Evolutionary conservation across 37 sponge, comb jelly and placozoan species (phyloP).

Genomic region (Cliona cf. orientalis): DNA sequence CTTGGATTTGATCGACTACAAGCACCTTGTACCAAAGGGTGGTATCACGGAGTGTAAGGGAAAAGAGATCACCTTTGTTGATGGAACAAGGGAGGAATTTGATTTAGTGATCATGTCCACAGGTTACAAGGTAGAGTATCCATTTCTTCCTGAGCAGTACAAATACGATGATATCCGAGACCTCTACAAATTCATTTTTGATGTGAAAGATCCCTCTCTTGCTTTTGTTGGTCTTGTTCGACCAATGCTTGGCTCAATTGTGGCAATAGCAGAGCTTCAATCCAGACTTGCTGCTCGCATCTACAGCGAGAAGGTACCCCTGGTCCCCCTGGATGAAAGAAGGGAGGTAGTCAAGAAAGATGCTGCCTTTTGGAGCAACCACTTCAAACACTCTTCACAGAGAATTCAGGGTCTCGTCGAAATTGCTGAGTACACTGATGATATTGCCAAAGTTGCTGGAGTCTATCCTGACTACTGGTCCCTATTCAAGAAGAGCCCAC

Average conservation of each 20-base stretch:
- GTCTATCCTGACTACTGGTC: constrained; percentile 78
- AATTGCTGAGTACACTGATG: constrained; percentile 75
- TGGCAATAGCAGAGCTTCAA: constrained; percentile 83
- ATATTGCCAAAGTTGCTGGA: constrained; percentile 72
- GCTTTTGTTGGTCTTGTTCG: constrained; percentile 87
- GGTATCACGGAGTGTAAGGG: constrained; percentile 51
- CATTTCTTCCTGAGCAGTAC: constrained; percentile 70
- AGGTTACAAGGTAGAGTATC: constrained; percentile 58
- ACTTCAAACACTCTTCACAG: constrained; percentile 61
- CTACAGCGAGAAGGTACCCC: constrained; percentile 48
- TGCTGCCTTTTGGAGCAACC: constrained; percentile 48
- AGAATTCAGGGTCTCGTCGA: constrained; percentile 73
- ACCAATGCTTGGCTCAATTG: constrained; percentile 85
- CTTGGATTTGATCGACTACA: constrained; percentile 73
- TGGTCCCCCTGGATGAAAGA: constrained; percentile 59
- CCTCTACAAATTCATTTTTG: constrained; percentile 87
- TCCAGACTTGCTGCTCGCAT: constrained; percentile 84
- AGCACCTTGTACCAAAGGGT: constrained; percentile 78
- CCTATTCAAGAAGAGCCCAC: constrained; percentile 66
- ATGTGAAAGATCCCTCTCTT: constrained; percentile 74
- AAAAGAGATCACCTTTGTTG: constrained; percentile 64
- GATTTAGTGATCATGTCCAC: constrained; percentile 78
- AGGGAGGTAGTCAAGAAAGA: constrained; percentile 44
- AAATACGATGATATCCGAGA: constrained; percentile 37
- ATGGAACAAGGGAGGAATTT: constrained; percentile 72